phyloP scores from a whole-genome alignment of 2,113 vertebrate genomes.

The Pelusios castaneus region DNA sequence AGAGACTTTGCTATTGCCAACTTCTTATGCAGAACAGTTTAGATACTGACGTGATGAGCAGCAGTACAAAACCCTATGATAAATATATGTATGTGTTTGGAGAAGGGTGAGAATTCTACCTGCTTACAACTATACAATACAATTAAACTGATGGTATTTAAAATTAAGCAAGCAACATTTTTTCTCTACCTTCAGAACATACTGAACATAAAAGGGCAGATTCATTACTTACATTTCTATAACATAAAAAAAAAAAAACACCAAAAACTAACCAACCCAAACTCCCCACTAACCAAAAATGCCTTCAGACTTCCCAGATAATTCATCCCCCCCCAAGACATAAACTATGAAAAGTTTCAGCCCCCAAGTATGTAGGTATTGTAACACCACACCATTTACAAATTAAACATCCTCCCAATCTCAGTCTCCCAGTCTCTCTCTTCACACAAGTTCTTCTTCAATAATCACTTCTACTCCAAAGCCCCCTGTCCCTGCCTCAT shows the following conservation, averaged over 20 bases:
- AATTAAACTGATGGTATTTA: neutral
- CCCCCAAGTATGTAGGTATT: neutral
- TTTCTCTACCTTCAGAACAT: neutral
- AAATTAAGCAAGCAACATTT: accelerated
- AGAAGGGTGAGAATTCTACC: neutral
- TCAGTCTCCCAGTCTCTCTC: neutral
- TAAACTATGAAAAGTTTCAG: neutral
- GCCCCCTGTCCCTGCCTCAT: accelerated
- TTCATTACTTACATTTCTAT: neutral
- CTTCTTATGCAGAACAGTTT: neutral
- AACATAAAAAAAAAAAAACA: neutral
- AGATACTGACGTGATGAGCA: neutral
- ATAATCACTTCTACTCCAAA: neutral
- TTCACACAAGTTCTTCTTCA: neutral
- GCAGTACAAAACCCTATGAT: neutral
- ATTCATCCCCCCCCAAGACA: neutral
- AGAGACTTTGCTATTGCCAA: neutral
- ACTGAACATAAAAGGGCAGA: neutral
- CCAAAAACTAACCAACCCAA: neutral
- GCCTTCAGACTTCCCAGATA: slow-evolving; percentile 10
- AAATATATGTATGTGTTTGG: neutral
- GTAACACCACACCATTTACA: neutral
- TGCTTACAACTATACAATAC: neutral
- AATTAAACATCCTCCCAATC: neutral
- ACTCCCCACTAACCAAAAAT: neutral